Evolutionary conservation across 2,797 vertebrate genomes (phyloP).

Genomic region (Aratinga solstitialis): DNA sequence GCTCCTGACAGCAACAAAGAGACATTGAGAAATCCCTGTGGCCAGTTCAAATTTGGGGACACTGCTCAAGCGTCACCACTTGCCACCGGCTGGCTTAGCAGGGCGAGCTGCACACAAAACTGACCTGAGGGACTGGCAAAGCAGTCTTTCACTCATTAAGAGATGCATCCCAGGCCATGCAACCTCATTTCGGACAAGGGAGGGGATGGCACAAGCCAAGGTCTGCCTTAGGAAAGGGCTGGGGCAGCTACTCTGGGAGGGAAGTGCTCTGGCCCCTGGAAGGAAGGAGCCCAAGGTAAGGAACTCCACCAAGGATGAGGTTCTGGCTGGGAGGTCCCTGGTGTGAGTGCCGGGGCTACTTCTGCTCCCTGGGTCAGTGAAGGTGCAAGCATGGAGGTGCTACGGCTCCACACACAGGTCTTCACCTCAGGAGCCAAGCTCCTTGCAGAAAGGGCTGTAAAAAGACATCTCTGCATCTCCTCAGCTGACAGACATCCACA

Average conservation of each 20-base stretch:
- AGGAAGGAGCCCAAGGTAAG: background rate
- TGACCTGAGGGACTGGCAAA: background rate
- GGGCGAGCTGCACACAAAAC: background rate
- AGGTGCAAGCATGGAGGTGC: background rate
- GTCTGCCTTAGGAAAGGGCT: background rate
- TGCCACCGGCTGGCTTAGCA: background rate
- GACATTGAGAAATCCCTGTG: background rate
- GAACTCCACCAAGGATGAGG: background rate
- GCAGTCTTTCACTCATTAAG: background rate
- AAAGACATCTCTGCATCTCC: background rate
- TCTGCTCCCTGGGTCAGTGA: background rate
- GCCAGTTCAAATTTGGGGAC: background rate
- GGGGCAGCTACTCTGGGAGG: too few species aligned
- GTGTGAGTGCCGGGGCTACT: background rate
- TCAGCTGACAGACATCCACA: background rate
- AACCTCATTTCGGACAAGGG: background rate
- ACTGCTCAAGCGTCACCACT: background rate
- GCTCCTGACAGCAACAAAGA: background rate
- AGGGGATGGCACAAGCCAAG: background rate
- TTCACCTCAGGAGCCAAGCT: background rate
- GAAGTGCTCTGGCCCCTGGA: fast-evolving
- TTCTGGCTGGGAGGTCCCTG: background rate
- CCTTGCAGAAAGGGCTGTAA: background rate
- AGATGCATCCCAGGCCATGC: background rate
- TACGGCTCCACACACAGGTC: too few species aligned